Evolutionary conservation across 2,113 vertebrate species (phyloP).

Genomic region (Struthio camelus): DNA sequence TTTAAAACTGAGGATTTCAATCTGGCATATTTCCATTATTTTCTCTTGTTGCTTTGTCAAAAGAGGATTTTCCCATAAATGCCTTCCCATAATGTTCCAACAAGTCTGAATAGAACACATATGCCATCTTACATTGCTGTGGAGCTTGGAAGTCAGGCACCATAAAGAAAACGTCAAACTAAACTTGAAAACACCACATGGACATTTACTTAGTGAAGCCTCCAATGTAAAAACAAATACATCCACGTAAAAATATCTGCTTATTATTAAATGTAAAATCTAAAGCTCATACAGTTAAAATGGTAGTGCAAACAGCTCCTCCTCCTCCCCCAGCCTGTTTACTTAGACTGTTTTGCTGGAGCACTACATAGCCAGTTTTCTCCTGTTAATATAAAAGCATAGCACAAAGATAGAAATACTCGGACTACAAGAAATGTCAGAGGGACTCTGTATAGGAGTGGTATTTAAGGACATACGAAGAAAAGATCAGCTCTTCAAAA

Average conservation of each 20-base stretch:
- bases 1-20: slow-evolving; percentile 47
- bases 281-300: not conserved
- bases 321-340: not conserved
- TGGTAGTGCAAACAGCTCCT: not conserved
- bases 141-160: not conserved
- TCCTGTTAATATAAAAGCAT: not conserved
- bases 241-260: not conserved
- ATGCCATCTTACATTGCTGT: not conserved
- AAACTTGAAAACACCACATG: not conserved
- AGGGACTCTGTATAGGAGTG: not conserved
- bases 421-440: not conserved
- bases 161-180: not conserved
- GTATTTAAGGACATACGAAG: not conserved
- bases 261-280: not conserved
- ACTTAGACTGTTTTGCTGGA: not conserved
- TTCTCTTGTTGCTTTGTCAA: slow-evolving; percentile 22
- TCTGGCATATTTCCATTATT: slow-evolving; percentile 42
- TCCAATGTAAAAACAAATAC: not conserved
- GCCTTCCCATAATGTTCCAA: slow-evolving; percentile 13
- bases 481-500: not conserved
- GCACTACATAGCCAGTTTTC: not conserved
- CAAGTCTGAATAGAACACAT: not conserved
- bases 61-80: slow-evolving; percentile 52
- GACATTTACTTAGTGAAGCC: not conserved
- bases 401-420: not conserved